Conservation (phyloP, 2,113 vertebrate species). For the Rhizomys pruinosus region DNA sequence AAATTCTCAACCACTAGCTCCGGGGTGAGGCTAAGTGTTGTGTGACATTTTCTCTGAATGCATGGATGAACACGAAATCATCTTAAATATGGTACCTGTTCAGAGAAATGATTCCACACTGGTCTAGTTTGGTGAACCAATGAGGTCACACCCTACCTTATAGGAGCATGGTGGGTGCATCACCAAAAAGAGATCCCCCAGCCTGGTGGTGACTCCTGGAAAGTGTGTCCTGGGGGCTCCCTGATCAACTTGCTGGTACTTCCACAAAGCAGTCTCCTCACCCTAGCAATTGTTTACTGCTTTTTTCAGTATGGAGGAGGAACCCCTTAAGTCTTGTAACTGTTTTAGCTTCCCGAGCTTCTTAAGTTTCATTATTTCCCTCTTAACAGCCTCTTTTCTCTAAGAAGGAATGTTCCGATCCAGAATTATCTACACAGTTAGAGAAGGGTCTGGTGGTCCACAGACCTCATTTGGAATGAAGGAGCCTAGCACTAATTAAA, state of each 20-base stretch:
- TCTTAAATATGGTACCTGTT: background rate
- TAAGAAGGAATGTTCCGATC: background rate
- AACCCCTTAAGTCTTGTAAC: background rate
- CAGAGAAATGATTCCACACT: too few species aligned
- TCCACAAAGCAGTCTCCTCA: background rate
- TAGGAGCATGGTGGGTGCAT: background rate
- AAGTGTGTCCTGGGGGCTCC: background rate
- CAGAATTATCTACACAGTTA: background rate
- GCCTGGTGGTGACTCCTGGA: background rate
- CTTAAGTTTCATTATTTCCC: background rate
- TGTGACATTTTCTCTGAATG: background rate
- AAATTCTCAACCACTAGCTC: background rate
- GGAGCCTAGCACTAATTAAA: background rate
- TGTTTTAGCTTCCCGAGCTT: background rate
- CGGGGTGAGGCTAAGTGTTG: too few species aligned
- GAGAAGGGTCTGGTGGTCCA: accelerated
- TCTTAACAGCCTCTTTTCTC: background rate
- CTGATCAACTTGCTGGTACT: background rate
- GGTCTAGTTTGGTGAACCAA: too few species aligned
- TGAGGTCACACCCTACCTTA: too few species aligned
- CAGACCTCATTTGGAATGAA: background rate
- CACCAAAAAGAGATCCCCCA: background rate
- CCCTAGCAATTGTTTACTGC: background rate
- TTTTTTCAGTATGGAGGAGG: too few species aligned
- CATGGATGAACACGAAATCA: background rate